These are phyloP conservation scores for Coracopsis vasa DNA, from an alignment of 2,113 vertebrate species.

Conservation along the genomic window DNA sequence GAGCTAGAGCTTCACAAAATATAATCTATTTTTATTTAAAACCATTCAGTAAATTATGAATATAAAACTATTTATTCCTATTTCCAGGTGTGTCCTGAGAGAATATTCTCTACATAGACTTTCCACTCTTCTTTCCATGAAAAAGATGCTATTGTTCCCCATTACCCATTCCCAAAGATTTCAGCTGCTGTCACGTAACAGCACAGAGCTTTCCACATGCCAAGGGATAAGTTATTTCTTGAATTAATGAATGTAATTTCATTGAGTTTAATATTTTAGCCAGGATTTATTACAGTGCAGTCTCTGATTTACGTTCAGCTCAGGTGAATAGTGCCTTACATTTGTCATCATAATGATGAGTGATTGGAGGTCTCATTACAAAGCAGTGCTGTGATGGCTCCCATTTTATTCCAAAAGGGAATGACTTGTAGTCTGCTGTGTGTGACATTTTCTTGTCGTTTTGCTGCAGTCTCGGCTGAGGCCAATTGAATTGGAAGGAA, in stretches of 20 bases:
- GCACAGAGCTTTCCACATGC: background rate
- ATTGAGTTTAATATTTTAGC: conserved; percentile 33
- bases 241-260: conserved; percentile 19
- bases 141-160: background rate
- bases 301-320: background rate
- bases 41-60: background rate
- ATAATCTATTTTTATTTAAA: background rate
- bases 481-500: background rate
- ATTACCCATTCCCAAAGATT: background rate
- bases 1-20: background rate
- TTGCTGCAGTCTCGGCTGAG: background rate
- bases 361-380: background rate
- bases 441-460: background rate
- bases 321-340: conserved; percentile 9
- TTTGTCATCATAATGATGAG: background rate
- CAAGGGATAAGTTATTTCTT: conserved; percentile 11
- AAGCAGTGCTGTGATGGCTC: background rate
- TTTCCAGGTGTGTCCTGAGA: background rate
- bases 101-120: background rate
- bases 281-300: conserved; percentile 16
- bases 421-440: background rate
- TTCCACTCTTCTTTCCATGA: background rate
- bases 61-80: background rate
- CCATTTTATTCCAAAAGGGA: background rate
- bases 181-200: background rate